Evolutionary conservation across 2,888 invertebrate genomes (phyloP).

Genomic region (Eueremaeus valkanovi): DNA sequence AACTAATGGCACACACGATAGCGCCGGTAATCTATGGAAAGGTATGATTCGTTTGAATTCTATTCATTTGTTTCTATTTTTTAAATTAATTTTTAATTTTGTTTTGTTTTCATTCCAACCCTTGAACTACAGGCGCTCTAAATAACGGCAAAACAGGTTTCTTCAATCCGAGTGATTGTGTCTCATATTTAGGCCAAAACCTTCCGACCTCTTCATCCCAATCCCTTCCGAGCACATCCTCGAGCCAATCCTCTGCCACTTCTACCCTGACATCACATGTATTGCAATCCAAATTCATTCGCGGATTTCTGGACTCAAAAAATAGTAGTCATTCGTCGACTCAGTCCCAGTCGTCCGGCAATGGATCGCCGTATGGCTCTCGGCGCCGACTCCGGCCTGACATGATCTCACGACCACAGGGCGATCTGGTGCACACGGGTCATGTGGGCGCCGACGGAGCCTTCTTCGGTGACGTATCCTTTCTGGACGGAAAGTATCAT

Average conservation of each 20-base stretch:
- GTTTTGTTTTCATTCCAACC: not conserved
- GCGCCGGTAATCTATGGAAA: conserved; percentile 67
- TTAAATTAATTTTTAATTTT: not conserved
- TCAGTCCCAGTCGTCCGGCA: not conserved
- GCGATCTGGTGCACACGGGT: conserved; percentile 90
- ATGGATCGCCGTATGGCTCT: conserved; percentile 32
- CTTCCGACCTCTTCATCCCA: conserved; percentile 56
- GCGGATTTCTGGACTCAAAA: conserved; percentile 40
- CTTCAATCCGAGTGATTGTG: conserved; percentile 83
- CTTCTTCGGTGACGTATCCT: conserved; percentile 88
- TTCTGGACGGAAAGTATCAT: conserved; percentile 67
- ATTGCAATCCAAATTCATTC: conserved; percentile 39
- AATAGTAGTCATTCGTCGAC: conserved; percentile 9
- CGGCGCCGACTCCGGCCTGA: conserved; percentile 68
- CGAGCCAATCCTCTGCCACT: not conserved
- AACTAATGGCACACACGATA: conserved; percentile 49
- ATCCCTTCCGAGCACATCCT: not conserved
- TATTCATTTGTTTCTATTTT: not conserved
- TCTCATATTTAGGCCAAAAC: conserved; percentile 77
- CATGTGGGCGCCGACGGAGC: conserved; percentile 97
- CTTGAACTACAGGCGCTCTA: conserved; percentile 57
- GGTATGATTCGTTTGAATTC: conserved; percentile 56
- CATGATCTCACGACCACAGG: conserved; percentile 96
- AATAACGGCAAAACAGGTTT: conserved; percentile 85
- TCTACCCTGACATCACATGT: conserved; percentile 38